Evolutionary conservation across 2,113 vertebrate genomes (phyloP).

Genomic region (Psittacula cyanocephala): DNA sequence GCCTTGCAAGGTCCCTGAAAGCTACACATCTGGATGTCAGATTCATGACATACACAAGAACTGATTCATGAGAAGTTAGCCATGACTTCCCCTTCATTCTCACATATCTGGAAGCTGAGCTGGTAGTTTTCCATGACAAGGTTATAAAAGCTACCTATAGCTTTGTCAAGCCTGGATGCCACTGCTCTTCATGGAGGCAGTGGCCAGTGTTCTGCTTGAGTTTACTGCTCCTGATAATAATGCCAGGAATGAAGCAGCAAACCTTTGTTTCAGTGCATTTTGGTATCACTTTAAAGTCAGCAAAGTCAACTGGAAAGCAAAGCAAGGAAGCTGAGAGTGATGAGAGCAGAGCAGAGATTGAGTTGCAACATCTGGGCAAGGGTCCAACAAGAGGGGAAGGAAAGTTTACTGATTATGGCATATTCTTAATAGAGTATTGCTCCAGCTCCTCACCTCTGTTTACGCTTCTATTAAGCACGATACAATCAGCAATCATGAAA

Average conservation of each 20-base stretch:
- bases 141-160: background rate
- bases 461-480: background rate
- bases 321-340: background rate
- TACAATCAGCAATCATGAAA: background rate
- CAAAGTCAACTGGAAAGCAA: background rate
- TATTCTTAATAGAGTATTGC: background rate
- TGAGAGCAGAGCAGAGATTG: background rate
- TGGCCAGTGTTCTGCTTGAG: background rate
- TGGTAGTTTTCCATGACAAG: background rate
- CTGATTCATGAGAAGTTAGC: background rate
- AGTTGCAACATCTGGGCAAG: background rate
- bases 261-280: background rate
- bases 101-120: background rate
- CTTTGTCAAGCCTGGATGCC: background rate
- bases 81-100: background rate
- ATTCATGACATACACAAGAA: background rate
- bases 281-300: background rate
- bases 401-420: background rate
- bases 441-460: slow-evolving; percentile 13
- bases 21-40: background rate
- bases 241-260: background rate
- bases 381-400: background rate
- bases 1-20: background rate
- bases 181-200: background rate
- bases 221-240: background rate